Evolutionary conservation across 2,888 invertebrate genomes (phyloP), one percentile per base, ranked within the genome.

Genomic region (Sinohyriopsis cumingii): DNA sequence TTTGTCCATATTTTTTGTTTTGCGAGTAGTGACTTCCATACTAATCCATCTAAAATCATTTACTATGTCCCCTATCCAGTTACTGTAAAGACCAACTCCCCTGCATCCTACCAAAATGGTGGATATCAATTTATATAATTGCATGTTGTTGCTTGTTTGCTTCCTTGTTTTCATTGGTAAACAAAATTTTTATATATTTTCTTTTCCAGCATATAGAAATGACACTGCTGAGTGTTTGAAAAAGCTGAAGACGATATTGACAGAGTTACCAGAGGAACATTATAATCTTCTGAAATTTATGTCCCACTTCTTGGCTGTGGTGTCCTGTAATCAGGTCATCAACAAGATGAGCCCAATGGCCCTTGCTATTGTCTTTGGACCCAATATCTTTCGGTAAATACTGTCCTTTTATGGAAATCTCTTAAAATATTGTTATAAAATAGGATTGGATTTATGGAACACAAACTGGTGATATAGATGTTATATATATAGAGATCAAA

Each of bases 321-420:
- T 91, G n/a, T 84, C 90, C 1, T 84, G 85, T 63, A 81, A 88
- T 62, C 89, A 90, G 71, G 77, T 82, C n/a, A 76, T 81, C 59
- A 88, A 89, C 77, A 89, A 90, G 77, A 91, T 91, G 91, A 88
- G 85, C 64, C 84, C 91, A 6, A 86, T 87, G 73, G 88, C 90
- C 12, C 81, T 91, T 55, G 90, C 90, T 53, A 91, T 91, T 69
- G 90, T 91, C 33, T 91, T 91, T 85, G 91, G 91, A 67, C 91
- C 91, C 54, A 90, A 90, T 80, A 75, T 91, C 24, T 91, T 91
- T 84, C 88, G 89, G 90, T 90, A 77, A 65, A 77, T 65, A 18
- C 12, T 45, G 12, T 45, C 12, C 45, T 45, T 45, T 12, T 12
- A 45, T 45, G 24, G 22, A 57, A 63, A 20, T 63, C 45, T 45